Base-by-base conservation (phyloP, 2,113 vertebrate species). In the Podilymbus podiceps region DNA sequence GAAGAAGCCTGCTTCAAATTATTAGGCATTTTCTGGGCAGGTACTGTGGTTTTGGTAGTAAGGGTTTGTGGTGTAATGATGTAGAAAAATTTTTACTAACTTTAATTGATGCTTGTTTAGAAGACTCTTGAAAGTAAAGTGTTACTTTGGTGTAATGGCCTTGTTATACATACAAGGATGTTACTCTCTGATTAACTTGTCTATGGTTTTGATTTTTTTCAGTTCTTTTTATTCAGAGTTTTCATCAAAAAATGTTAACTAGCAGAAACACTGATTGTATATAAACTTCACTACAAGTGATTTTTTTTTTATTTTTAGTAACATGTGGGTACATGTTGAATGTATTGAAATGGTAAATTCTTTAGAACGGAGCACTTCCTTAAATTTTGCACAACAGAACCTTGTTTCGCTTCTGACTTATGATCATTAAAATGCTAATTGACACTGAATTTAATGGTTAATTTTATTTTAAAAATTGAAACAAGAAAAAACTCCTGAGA, bases 251-350 rank as follows among this genome's bases (percentile, higher is more conserved):
- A 59, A 13, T 3, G 58, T 50, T 67, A 68, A 44, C 13, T 68
- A 53, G 31, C 9, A 5, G 49, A 42, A 85, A 38, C 13, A 20
- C 1, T n/a, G 30, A 44, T 9, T 47, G 6, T 50, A 15, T 82
- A 7, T 76, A 38, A 56, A 56, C 23, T 60, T 72, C 20, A 14
- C 4, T 85, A 11, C 11, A 42, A 87, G 22, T 53, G 46, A 72
- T 3, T 38, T 76, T 60, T n/a, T n/a, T 6, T 42, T 85, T 46
- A 25, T 81, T 85, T 76, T 35, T 63, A 66, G 12, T 3, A 47
- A n/a, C 0, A 1, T 13, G 11, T 25, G 28, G 14, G 6, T 59
- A 15, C 8, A 5, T 68, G 15, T 38, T 42, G 18, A 38, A 64
- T n/a, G 17, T 62, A 44, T 7, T 62, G 27, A 95, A 58, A 44